Evolutionary conservation across 2,797 vertebrate genomes (phyloP).

Genomic region (Chlorospingus flavigularis): DNA sequence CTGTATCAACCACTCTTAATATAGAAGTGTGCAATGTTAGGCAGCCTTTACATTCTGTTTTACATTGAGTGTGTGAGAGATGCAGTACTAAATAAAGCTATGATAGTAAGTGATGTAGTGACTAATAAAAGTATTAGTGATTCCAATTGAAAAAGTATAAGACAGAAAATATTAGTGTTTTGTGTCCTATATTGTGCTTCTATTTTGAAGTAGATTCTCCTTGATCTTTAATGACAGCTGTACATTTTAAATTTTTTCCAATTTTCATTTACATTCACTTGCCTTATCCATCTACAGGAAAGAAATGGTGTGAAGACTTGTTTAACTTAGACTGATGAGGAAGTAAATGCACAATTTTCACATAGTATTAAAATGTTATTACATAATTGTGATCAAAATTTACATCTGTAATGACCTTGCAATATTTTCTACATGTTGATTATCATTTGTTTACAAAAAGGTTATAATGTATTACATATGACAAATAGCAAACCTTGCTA

Average conservation of each 20-base stretch:
- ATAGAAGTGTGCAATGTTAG: not conserved
- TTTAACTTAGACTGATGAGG: not conserved
- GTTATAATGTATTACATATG: not conserved
- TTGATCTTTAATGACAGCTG: not conserved
- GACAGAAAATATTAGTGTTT: not conserved
- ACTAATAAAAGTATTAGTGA: not conserved
- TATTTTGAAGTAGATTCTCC: not conserved
- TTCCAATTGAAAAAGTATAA: not conserved
- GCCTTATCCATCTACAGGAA: not conserved
- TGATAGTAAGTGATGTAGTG: not conserved
- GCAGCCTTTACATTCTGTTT: not conserved
- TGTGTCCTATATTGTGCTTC: not conserved
- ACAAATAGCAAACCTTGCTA: not conserved
- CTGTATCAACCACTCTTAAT: not conserved
- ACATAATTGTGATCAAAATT: not conserved
- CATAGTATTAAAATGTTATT: not conserved
- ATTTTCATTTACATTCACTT: not conserved
- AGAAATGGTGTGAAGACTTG: not conserved
- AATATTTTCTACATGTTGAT: not conserved
- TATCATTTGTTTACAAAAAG: not conserved
- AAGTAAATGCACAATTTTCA: not conserved
- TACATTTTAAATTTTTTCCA: not conserved
- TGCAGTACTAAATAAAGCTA: fast-evolving
- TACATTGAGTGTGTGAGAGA: not conserved
- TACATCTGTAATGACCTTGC: not conserved